Evolutionary conservation across 92 coral and sea anemone genomes (phyloP).

Genomic region (Palythoa caribaeorum): DNA sequence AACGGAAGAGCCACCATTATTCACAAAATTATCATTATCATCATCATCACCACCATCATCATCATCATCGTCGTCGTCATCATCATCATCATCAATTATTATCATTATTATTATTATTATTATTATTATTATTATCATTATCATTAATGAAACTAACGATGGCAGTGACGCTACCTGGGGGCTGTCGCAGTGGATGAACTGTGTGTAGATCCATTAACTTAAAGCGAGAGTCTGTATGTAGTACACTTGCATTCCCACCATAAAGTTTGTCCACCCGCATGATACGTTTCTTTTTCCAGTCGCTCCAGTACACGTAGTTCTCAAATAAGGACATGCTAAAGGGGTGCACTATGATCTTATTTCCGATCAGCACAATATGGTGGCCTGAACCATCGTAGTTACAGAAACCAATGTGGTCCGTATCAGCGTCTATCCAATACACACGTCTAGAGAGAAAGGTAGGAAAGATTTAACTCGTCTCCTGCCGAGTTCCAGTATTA

Average conservation of each 20-base stretch:
- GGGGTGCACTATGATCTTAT: constrained; percentile 66
- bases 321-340: constrained; percentile 85
- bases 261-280: constrained; percentile 69
- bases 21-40: too few relatives aligned
- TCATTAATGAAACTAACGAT: background rate
- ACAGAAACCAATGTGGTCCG: constrained; percentile 79
- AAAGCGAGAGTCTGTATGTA: constrained; percentile 43
- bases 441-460: constrained; percentile 71
- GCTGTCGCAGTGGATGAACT: constrained; percentile 95
- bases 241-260: constrained; percentile 67
- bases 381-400: constrained; percentile 85
- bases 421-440: constrained; percentile 92
- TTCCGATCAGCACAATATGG: constrained; percentile 65
- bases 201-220: constrained; percentile 85
- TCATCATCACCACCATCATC: too few relatives aligned
- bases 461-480: too few relatives aligned
- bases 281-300: constrained; percentile 72
- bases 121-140: too few relatives aligned
- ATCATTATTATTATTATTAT: too few relatives aligned
- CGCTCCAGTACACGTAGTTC: constrained; percentile 88
- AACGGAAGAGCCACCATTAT: too few relatives aligned
- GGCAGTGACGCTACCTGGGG: constrained; percentile 68
- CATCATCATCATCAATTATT: too few relatives aligned
- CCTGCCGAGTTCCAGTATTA: too few relatives aligned
- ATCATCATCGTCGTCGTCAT: too few relatives aligned